Base-by-base conservation (phyloP, 2,888 invertebrate genomes). In the Dryobotodes eremita region DNA sequence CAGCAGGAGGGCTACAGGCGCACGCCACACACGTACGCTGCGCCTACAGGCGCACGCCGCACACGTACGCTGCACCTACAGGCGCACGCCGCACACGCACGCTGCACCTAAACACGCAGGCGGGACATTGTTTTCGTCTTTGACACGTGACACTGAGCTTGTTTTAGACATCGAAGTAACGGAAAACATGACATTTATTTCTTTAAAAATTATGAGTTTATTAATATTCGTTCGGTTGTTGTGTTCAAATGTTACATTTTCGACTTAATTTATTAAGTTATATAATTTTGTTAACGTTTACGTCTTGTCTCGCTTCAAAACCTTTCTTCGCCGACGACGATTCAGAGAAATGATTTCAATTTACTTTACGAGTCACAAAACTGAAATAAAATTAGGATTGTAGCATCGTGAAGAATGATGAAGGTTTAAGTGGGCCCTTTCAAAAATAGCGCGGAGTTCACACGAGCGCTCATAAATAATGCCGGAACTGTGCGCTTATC, bases 281-380 rank as follows among this genome's bases (percentile, higher is more conserved):
- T 15, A 53, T 72, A 15, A 61, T 69, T 46, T 48, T 26, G 48
- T 46, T 31, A 46, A 69, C 64, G 23, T 71, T 57, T 59, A 66
- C 46, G 48, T 53, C 57, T 26, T 46, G 62, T 46, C 36, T 61
- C 13, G 36, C 53, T 62, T 71, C 36, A 65, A 55, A 66, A 55
- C 55, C 10, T 13, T 53, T 66, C 31, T n/a, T 61, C 42, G 68
- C 17, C 71, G 65, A 59, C 62, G 65, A 66, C 53, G 75, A 75
- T 94, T 93, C 93, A 91, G 86, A 91, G 93, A 93, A 94, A 90
- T 89, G 89, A 90, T 89, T 93, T 94, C 93, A 93, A 94, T 93
- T 80, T 88, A 90, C 90, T 93, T 93, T 87, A 93, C 90, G 91
- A 90, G 89, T 89, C 83, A 92, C 92, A 91, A 92, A 92, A 92